Percentiles rank a stretch among this genome's conserved stretches.
These are phyloP conservation scores for Lithodes maja DNA, from an alignment of 2,888 invertebrate species.

Conservation along the genomic window DNA sequence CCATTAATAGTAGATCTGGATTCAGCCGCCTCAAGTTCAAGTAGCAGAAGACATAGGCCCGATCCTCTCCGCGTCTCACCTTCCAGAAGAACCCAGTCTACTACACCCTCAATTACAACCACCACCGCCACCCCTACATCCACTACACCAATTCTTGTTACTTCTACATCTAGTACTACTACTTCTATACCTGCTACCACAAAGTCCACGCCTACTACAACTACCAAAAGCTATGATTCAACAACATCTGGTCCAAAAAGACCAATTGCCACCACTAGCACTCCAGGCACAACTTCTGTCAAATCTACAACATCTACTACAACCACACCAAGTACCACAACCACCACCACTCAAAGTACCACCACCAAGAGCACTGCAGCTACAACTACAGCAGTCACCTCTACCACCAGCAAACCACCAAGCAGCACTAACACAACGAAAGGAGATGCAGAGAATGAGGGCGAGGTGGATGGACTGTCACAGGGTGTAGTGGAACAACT, in stretches of 20 bases:
- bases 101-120: background rate
- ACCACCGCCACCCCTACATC: background rate
- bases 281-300: background rate
- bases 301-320: background rate
- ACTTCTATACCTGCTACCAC: background rate
- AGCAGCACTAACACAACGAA: background rate
- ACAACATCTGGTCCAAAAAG: too few species aligned
- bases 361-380: background rate
- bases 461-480: background rate
- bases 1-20: conserved; percentile 44
- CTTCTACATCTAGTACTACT: background rate
- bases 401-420: background rate
- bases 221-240: background rate
- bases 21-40: background rate
- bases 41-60: background rate
- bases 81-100: background rate
- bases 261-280: background rate
- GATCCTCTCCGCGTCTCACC: background rate
- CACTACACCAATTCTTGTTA: background rate
- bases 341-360: background rate
- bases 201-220: background rate
- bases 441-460: background rate
- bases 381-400: background rate
- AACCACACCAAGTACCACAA: background rate
- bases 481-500: conserved; percentile 3